A percentile compares a stretch with the other conserved stretches of the same genome.
phyloP scores from a whole-genome alignment of 2,888 invertebrate species.

The Therioaphis trifolii region DNA sequence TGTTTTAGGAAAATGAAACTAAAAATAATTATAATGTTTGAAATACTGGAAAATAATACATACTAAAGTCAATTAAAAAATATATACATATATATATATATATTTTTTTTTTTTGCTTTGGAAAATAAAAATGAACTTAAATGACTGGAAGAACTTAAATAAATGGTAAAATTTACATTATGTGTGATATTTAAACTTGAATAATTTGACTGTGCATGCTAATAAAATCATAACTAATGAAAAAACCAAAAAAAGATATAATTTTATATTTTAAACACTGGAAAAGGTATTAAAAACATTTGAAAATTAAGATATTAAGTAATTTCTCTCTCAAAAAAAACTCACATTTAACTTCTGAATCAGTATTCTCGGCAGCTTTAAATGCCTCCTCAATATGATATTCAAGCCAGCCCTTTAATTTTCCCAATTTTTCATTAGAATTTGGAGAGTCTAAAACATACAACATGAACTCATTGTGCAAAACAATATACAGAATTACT shows the following conservation, averaged over 20 bases:
- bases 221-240: background rate
- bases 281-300: background rate
- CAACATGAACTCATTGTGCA: slow-evolving; percentile 49
- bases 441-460: slow-evolving; percentile 57
- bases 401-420: slow-evolving; percentile 52
- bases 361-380: slow-evolving; percentile 42
- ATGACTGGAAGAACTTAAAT: slow-evolving; percentile 59
- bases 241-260: background rate
- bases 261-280: background rate
- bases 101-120: background rate
- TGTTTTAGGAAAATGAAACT: no score
- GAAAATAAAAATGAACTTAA: background rate
- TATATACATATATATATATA: no score
- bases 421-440: slow-evolving; percentile 43
- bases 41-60: no score
- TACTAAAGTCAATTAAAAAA: no score
- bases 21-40: no score
- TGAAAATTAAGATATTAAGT: slow-evolving; percentile 33
- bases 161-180: slow-evolving; percentile 1
- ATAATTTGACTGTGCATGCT: background rate
- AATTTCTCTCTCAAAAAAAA: slow-evolving; percentile 40
- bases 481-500: no score
- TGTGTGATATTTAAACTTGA: background rate
- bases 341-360: slow-evolving; percentile 53
- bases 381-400: slow-evolving; percentile 48